A percentile compares a stretch with the other conserved stretches of the same genome.
Evolutionary conservation across 2,797 vertebrate species (phyloP).

Genomic region (Clarias laeviceps): DNA sequence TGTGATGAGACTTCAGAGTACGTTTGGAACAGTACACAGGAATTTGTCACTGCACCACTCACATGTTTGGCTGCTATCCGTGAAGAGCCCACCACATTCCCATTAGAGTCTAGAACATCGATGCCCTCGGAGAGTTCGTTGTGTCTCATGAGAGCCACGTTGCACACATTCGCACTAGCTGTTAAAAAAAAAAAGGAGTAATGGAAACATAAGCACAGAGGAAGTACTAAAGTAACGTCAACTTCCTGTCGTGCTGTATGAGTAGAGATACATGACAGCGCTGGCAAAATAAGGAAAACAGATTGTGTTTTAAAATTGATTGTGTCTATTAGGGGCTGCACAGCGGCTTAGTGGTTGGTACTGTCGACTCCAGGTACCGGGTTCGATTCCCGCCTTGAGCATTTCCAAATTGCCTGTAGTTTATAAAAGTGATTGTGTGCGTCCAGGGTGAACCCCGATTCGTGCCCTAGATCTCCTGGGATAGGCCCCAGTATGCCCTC

Average conservation of each 20-base stretch:
- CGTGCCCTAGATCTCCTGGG: too few species aligned
- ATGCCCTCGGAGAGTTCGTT: conserved; percentile 92
- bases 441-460: too few species aligned
- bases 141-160: conserved; percentile 95
- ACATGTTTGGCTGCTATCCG: conserved; percentile 91
- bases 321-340: neutral
- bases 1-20: neutral
- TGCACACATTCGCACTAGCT: conserved; percentile 97
- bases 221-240: neutral
- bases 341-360: too few species aligned
- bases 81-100: conserved; percentile 92
- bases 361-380: too few species aligned
- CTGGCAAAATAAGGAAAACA: neutral
- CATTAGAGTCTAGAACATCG: conserved; percentile 84
- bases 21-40: neutral
- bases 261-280: neutral
- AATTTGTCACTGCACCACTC: conserved; percentile 55
- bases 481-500: too few species aligned
- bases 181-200: conserved; percentile 35
- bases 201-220: neutral
- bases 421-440: too few species aligned
- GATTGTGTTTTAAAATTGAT: neutral
- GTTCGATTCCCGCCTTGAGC: too few species aligned
- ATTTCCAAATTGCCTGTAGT: too few species aligned
- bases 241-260: neutral